These are phyloP conservation scores for Prostheceraeus crozeri DNA, from an alignment of 2,888 invertebrate species.

Conservation along the genomic window DNA sequence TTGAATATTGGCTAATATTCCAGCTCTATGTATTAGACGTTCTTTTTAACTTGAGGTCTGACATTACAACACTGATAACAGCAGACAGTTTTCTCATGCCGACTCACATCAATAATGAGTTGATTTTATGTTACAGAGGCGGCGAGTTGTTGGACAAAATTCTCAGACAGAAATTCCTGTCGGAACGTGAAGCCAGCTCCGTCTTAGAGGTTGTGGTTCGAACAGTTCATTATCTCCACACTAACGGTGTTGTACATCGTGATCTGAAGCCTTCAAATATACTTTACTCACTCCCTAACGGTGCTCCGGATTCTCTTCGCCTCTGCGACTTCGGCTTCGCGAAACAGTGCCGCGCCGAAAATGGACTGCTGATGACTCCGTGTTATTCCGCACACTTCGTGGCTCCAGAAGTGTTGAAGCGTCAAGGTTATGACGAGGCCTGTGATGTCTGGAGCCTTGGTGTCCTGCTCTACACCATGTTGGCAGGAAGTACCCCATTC, in stretches of 20 bases:
- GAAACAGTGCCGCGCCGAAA: constrained; percentile 81
- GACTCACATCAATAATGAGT: no score
- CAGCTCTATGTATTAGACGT: no score
- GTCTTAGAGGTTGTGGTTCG: constrained; percentile 72
- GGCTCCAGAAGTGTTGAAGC: constrained; percentile 76
- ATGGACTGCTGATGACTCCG: constrained; percentile 88
- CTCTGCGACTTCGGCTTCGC: constrained; percentile 91
- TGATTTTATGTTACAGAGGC: no score
- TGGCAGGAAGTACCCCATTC: constrained; percentile 64
- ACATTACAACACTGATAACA: no score
- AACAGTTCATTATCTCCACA: constrained; percentile 79
- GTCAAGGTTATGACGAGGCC: constrained; percentile 87
- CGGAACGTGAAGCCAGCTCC: constrained; percentile 78
- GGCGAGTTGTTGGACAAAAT: constrained; percentile 85
- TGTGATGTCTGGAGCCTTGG: constrained; percentile 98
- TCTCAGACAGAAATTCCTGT: constrained; percentile 66
- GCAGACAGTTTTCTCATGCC: no score
- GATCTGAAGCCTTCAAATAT: constrained; percentile 94
- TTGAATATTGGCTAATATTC: no score
- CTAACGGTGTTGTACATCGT: constrained; percentile 72
- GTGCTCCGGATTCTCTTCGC: constrained; percentile 72
- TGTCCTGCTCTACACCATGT: constrained; percentile 80
- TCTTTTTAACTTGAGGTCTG: no score
- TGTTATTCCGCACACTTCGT: constrained; percentile 94
- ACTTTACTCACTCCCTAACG: constrained; percentile 72